phyloP scores from a whole-genome alignment of 2,113 vertebrate species.

The Solea solea region DNA sequence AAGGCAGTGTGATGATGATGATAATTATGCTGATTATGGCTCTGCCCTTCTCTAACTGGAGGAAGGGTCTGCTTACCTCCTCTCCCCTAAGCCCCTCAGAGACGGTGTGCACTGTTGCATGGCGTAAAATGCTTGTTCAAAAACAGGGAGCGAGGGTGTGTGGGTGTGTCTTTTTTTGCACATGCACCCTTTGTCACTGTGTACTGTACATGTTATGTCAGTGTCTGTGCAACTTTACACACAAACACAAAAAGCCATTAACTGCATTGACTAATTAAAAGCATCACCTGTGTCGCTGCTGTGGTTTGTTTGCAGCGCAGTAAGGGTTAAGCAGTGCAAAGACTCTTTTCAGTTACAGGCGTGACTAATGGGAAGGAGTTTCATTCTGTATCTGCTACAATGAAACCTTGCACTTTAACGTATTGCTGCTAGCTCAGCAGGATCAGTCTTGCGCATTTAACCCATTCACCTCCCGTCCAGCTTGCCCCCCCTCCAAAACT shows the following conservation, averaged over 20 bases:
- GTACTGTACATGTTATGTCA: conserved; percentile 12
- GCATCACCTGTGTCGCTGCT: conserved; percentile 40
- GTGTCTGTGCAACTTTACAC: conserved; percentile 15
- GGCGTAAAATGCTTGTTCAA: conserved; percentile 68
- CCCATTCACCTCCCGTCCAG: conserved; percentile 77
- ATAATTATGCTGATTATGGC: conserved; percentile 66
- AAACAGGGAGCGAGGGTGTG: background rate
- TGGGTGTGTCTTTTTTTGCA: background rate
- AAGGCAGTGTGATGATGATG: conserved; percentile 62
- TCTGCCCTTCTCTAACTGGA: conserved; percentile 58
- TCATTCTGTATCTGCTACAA: conserved; percentile 83
- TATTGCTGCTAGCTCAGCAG: conserved; percentile 84
- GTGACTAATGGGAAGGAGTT: conserved; percentile 83
- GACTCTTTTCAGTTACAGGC: conserved; percentile 77
- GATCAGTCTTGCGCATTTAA: conserved; percentile 77
- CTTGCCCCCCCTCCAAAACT: conserved; percentile 44
- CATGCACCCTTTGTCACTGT: background rate
- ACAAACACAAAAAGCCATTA: conserved; percentile 22
- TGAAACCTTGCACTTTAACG: conserved; percentile 83
- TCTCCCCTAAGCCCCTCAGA: conserved; percentile 63
- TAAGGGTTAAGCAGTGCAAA: conserved; percentile 71
- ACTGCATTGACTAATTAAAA: background rate
- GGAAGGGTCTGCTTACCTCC: conserved; percentile 64
- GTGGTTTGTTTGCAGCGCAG: conserved; percentile 44
- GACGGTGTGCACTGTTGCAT: conserved; percentile 55